Base-by-base conservation (phyloP, 2,888 invertebrate species). In the Plebejus melissa region DNA sequence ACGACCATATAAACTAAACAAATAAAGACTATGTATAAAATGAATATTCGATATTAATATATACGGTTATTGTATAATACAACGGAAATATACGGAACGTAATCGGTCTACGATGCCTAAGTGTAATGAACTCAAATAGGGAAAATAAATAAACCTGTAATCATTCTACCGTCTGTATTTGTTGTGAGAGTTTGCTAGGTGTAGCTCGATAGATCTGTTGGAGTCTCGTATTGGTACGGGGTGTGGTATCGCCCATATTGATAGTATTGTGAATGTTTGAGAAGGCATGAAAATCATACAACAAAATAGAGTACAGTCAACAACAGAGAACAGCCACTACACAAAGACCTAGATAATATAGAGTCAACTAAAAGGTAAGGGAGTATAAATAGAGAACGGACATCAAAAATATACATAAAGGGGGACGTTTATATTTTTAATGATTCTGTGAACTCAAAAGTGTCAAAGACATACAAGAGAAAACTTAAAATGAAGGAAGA, bases 301-400 rank as follows among this genome's bases (percentile, higher is more conserved):
- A 93, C 91, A 91, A 90, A 92, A 93, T 90, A 90, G 88, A 90
- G 86, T 88, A 93, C 93, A 93, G 87, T 90, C 90, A 90, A 93
- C 93, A 94, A 94, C 94, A 94, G 90, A 91, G 89, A 94, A 89
- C 94, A 94, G 94, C 93, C 93, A 94, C 94, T 94, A 94, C 92
- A 93, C 93, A 94, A 90, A 93, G 87, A 91, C 86, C 84, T 87
- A 90, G 90, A 70, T 87, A 88, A 70, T 86, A 83, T 81, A 83
- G 81, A 88, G 83, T 85, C 82, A 91, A 91, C 90, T 91, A 91
- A 91, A 90, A 90, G 82, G 89, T 87, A 87, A 89, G 83, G 90
- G 86, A 88, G 81, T 82, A 82, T 78, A 77, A 77, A 79, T 79
- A 78, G 77, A 76, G 77, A 79, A 74, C 78, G 74, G 77, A 78